Base-by-base conservation (phyloP, 2,888 invertebrate species). In the Pollenia griseotomentosa region DNA sequence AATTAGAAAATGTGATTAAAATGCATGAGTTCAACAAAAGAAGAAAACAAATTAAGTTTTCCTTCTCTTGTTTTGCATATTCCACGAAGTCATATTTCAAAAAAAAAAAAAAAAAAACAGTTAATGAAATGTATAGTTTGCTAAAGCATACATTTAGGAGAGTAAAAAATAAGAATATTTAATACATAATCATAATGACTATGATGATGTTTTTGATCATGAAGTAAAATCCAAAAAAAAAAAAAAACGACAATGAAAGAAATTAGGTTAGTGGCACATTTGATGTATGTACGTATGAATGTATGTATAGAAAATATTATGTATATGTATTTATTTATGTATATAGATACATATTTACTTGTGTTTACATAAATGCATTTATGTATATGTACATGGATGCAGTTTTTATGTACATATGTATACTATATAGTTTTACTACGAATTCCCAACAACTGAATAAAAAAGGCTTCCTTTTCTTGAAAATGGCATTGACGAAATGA, bases 1-100 rank as follows among this genome's bases (percentile, higher is more conserved):
- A 77, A 83, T 71, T 70, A 77, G 53, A 83, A 33, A 83, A 70
- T 81, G 78, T 79, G 70, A 85, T 71, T 79, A 83, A 79, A 80
- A 70, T 57, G 19, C 46, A 71, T 51, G 57, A 46, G 68, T 2
- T 42, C 8, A 23, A 55, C 40, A 11, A 33, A 44, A 75, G 40
- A 65, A 61, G 42, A 53, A 75, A 51, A 63, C 9, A 70, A 57
- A 80, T 7, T 75, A 74, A 80, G 19, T 42, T 33, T 51, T 48
- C 33, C 1, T 33, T 55, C 44, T 55, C 40, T 16, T 23, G 51
- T 46, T 44, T 42, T 42, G 16, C 55, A 48, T 40, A 53, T 66
- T 48, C 48, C 16, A 55, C 48, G 51, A 48, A 71, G 19, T 9
- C 40, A 23, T 12, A 46, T 16, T 9, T 23, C 4, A 44, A 57